Base-by-base conservation (phyloP, 2,113 vertebrate genomes). In the Bungarus multicinctus region DNA sequence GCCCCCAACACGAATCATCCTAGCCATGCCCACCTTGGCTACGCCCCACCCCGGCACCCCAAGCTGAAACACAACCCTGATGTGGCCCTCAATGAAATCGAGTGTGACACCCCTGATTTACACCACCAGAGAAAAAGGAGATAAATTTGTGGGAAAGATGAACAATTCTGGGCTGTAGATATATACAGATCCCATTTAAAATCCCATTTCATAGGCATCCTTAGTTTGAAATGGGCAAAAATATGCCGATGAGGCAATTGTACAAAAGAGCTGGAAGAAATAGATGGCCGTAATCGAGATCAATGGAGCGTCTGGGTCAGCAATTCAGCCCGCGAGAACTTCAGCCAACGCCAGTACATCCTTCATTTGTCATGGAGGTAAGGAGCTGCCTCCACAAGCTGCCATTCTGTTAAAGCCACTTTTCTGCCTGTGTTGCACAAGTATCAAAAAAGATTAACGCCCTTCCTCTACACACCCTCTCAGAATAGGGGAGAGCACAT, bases 401-500 rank as follows among this genome's bases (percentile, higher is more conserved):
- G 87, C 69, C 22, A 30, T 54, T 3, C 55, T 60, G 91, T 52
- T 55, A 86, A 88, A 43, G 45, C 18, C 91, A 52, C 30, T 45
- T 86, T 93, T 30, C 69, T 85, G 22, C 55, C 90, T 50, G 64
- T 88, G 0, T n/a, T 94, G 60, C 30, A 89, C 23, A 34, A 89
- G 86, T 8, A 92, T 5, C 81, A 74, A 27, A 94, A n/a, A 94
- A 94, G 94, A 95, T 92, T 88, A 93, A 95, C 60, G 47, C n/a
- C 54, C 0, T 22, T 39, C 64, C 64, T n/a, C 74, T 9, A 3
- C 6, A 81, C 47, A 39, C 88, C 74, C 89, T 94, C 93, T 85
- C 55, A 53, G 58, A 88, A 50, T 64, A 55, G 92, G 87, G 94
- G 93, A 89, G 94, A 0, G 89, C 69, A 69, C 58, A 50, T 47